Conservation (phyloP, 2,888 invertebrate species). For the Campopleginae sp. region DNA sequence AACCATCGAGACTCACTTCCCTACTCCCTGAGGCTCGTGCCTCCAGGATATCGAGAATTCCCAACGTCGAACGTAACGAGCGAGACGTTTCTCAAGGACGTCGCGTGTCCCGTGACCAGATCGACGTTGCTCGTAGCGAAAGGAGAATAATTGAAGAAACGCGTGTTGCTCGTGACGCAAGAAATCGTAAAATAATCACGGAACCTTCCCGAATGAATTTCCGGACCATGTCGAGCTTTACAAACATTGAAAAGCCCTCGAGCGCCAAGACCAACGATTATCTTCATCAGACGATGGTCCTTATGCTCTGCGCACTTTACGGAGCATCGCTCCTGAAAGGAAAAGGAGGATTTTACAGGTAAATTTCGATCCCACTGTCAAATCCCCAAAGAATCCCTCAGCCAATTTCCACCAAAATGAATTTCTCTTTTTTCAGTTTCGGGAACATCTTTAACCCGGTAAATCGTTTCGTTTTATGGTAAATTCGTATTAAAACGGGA, state of each 20-base stretch:
- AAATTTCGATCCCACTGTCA: neutral
- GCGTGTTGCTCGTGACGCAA: slow-evolving; percentile 19
- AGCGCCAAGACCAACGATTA: slow-evolving; percentile 70
- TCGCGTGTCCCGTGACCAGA: slow-evolving; percentile 18
- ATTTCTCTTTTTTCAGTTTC: slow-evolving; percentile 41
- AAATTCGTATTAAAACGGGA: slow-evolving; percentile 19
- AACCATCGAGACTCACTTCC: neutral
- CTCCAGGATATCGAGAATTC: neutral
- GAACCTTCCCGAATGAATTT: slow-evolving; percentile 3
- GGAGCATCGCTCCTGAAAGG: slow-evolving; percentile 75
- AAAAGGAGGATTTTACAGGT: slow-evolving; percentile 75
- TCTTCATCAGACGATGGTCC: slow-evolving; percentile 74
- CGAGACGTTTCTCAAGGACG: slow-evolving; percentile 10
- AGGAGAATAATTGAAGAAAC: slow-evolving; percentile 7
- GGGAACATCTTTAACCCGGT: slow-evolving; percentile 56
- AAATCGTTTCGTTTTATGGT: slow-evolving; percentile 55
- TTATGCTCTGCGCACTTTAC: slow-evolving; percentile 77
- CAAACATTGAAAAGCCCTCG: slow-evolving; percentile 8
- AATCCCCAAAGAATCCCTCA: neutral
- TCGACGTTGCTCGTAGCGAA: slow-evolving; percentile 14
- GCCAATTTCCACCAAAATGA: neutral
- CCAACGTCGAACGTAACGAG: slow-evolving; percentile 3
- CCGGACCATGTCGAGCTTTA: slow-evolving; percentile 34
- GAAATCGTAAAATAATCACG: slow-evolving; percentile 22
- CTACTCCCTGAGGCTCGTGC: neutral